Conservation (phyloP, 1,140 invertebrate genomes). For the Cotesia typhae region DNA sequence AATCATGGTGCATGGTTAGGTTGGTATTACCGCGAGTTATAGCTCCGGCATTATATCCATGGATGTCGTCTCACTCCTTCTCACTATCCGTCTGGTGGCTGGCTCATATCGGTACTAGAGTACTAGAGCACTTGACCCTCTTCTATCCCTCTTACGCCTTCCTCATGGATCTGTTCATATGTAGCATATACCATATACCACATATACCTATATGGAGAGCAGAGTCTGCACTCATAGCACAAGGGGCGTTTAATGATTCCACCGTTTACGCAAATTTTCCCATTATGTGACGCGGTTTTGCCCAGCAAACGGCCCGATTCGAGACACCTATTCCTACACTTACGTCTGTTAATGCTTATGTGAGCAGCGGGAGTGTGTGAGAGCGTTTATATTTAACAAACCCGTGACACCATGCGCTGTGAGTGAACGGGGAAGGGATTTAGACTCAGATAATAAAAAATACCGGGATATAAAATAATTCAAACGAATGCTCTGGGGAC, state of each 20-base stretch:
- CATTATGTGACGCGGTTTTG: slow-evolving; percentile 65
- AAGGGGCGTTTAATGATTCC: slow-evolving; percentile 61
- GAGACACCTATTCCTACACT: slow-evolving; percentile 20
- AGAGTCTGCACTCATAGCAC: slow-evolving; percentile 44
- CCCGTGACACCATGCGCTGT: neutral
- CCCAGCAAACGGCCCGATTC: slow-evolving; percentile 56
- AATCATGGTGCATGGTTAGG: slow-evolving; percentile 67
- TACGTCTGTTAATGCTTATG: too few relatives aligned
- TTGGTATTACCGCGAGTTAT: slow-evolving; percentile 68
- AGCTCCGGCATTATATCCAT: slow-evolving; percentile 45
- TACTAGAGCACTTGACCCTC: slow-evolving; percentile 39
- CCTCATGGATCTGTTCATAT: slow-evolving; percentile 36
- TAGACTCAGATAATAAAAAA: slow-evolving; percentile 45
- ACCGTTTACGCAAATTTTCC: slow-evolving; percentile 68
- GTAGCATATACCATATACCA: neutral
- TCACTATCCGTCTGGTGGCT: slow-evolving; percentile 13
- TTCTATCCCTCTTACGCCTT: slow-evolving; percentile 38
- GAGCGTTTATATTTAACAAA: neutral
- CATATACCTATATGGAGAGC: slow-evolving; percentile 38
- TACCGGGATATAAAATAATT: slow-evolving; percentile 47
- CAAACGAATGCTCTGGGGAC: slow-evolving; percentile 42
- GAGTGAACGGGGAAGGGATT: neutral
- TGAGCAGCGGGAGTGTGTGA: too few relatives aligned
- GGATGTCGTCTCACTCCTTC: slow-evolving; percentile 22
- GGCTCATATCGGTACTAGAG: neutral